Percentiles rank a stretch among this genome's conserved stretches.
Evolutionary conservation across 1,140 invertebrate species (phyloP).

Genomic region (Scaptomyza graminum): DNA sequence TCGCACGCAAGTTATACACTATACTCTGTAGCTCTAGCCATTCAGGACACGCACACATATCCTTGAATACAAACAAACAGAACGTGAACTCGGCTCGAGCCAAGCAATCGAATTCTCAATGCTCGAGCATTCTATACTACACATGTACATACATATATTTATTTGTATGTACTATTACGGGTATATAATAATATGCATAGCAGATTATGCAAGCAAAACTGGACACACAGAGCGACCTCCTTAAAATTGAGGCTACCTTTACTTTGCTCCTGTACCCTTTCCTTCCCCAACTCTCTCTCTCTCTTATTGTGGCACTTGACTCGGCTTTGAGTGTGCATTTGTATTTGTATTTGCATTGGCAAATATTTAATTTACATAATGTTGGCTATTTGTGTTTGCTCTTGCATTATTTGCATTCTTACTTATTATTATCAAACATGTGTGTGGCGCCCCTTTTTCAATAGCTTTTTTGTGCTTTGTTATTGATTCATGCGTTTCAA

Average conservation of each 20-base stretch:
- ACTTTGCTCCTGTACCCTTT: neutral
- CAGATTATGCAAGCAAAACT: constrained; percentile 66
- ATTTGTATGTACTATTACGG: too few species aligned
- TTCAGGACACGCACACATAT: constrained; percentile 66
- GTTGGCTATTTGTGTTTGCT: constrained; percentile 62
- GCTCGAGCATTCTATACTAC: neutral
- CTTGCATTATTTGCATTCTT: constrained; percentile 64
- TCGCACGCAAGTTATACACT: constrained; percentile 69
- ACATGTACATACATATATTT: too few species aligned
- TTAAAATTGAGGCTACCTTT: constrained; percentile 10
- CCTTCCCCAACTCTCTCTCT: neutral
- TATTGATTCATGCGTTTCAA: constrained; percentile 67
- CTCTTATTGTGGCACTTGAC: constrained; percentile 21
- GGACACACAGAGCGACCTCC: constrained; percentile 37
- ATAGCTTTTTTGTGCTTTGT: constrained; percentile 12
- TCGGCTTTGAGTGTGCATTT: constrained; percentile 43
- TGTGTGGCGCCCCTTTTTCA: constrained; percentile 17
- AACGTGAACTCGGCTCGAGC: constrained; percentile 16
- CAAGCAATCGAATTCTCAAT: neutral
- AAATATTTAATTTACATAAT: constrained; percentile 81
- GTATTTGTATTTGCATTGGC: constrained; percentile 64
- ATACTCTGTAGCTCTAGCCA: constrained; percentile 9
- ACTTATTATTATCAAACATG: constrained; percentile 34
- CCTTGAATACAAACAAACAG: constrained; percentile 51
- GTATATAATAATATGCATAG: constrained; percentile 30